Percentiles rank a stretch among this genome's conserved stretches.
phyloP scores from a whole-genome alignment of 1,140 invertebrate species.

The Macrotrachela quadricornifera region DNA sequence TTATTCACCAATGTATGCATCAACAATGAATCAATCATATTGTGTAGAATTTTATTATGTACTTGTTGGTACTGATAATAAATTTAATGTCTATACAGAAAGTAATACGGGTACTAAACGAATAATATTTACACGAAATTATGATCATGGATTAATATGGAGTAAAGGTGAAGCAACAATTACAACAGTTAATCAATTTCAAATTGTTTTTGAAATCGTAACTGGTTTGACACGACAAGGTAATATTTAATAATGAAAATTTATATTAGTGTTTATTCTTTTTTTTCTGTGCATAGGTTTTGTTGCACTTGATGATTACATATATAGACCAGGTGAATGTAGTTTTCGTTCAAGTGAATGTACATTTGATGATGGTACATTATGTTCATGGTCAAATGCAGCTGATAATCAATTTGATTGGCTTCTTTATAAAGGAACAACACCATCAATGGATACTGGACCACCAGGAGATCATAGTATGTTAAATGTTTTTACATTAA shows the following conservation, averaged over 20 bases:
- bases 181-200: not conserved
- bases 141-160: slow-evolving; percentile 1
- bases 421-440: slow-evolving; percentile 8
- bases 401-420: slow-evolving; percentile 6
- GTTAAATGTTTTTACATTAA: not conserved
- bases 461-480: slow-evolving; percentile 12
- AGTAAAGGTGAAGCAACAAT: slow-evolving; percentile 6
- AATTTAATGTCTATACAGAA: no score
- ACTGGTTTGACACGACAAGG: not conserved
- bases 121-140: not conserved
- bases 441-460: slow-evolving; percentile 15
- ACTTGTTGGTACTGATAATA: no score
- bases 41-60: slow-evolving; percentile 8
- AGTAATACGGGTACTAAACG: not conserved
- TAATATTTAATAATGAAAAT: not conserved
- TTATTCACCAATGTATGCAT: no score
- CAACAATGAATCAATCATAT: not conserved
- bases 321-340: not conserved
- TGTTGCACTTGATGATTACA: slow-evolving; percentile 5
- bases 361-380: no score
- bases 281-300: not conserved
- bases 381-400: no score
- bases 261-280: no score
- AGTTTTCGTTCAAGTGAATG: no score
- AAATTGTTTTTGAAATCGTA: slow-evolving; percentile 1